phyloP scores from a whole-genome alignment of 2,797 vertebrate species.

The Etheostoma nigrum region DNA sequence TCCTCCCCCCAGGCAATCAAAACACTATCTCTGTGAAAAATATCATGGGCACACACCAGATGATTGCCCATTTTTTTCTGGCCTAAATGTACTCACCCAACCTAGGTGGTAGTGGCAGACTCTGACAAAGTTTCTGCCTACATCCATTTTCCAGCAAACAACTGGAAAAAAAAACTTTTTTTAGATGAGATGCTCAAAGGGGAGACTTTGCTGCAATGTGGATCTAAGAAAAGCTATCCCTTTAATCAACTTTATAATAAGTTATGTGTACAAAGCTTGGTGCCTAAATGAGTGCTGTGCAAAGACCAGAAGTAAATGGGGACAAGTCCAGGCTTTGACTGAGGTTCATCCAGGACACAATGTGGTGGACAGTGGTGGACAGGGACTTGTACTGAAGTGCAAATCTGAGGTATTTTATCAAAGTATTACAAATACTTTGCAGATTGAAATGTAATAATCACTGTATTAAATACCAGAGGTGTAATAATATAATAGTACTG shows the following conservation, averaged over 20 bases:
- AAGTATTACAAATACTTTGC: background rate
- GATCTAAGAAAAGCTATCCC: background rate
- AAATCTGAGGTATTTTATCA: background rate
- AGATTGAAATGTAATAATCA: background rate
- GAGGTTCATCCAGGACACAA: background rate
- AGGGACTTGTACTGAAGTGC: background rate
- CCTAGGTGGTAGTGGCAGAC: constrained; percentile 54
- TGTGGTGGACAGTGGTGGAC: background rate
- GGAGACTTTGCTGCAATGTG: background rate
- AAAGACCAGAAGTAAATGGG: background rate
- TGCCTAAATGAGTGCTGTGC: background rate
- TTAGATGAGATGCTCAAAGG: constrained; percentile 15
- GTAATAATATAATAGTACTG: background rate
- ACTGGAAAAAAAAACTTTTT: constrained; percentile 25
- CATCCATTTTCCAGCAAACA: constrained; percentile 63
- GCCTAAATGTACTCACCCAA: constrained; percentile 54
- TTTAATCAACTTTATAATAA: background rate
- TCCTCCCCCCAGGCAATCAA: constrained; percentile 79
- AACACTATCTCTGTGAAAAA: constrained; percentile 82
- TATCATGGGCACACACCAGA: constrained; percentile 70
- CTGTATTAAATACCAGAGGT: background rate
- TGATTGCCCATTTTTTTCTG: constrained; percentile 73
- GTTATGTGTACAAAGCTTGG: background rate
- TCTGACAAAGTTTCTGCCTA: constrained; percentile 48
- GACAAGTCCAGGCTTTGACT: background rate